A percentile compares a stretch with the other conserved stretches of the same genome.
Evolutionary conservation across 2,113 vertebrate species (phyloP).

Genomic region (Bagarius yarrelli): DNA sequence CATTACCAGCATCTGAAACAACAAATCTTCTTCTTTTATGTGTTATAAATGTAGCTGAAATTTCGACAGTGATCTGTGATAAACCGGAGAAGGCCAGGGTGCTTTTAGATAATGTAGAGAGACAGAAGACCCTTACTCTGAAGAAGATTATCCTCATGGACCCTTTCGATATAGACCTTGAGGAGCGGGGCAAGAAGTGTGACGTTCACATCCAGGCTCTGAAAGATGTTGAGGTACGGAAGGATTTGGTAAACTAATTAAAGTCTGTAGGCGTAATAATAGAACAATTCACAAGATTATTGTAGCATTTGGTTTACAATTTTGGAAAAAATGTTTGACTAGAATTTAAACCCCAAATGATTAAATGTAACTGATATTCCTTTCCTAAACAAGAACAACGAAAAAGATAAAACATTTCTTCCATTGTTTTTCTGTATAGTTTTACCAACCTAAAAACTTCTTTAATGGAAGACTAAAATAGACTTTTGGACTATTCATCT

Average conservation of each 20-base stretch:
- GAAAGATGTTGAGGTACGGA: constrained; percentile 82
- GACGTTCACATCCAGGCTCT: constrained; percentile 84
- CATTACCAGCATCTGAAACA: not conserved
- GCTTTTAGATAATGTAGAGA: constrained; percentile 87
- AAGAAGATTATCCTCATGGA: constrained; percentile 91
- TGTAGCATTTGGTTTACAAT: too few relatives aligned
- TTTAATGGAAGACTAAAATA: too few relatives aligned
- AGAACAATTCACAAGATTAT: too few relatives aligned
- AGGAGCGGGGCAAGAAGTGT: constrained; percentile 73
- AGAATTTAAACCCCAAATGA: too few relatives aligned
- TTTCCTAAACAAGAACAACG: too few relatives aligned
- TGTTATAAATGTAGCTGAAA: constrained; percentile 77
- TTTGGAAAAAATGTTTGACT: too few relatives aligned
- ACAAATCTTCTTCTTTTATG: constrained; percentile 30
- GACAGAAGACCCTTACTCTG: constrained; percentile 78
- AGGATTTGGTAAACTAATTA: not conserved
- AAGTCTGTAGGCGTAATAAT: too few relatives aligned
- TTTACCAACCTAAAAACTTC: too few relatives aligned
- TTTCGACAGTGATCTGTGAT: constrained; percentile 92
- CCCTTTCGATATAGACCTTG: constrained; percentile 74
- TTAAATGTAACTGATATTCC: too few relatives aligned
- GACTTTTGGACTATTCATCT: too few relatives aligned
- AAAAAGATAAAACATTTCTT: too few relatives aligned
- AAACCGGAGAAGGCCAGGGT: constrained; percentile 85
- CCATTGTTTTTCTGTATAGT: too few relatives aligned